These are phyloP conservation scores for Psilopogon haemacephalus DNA, from an alignment of 2,113 vertebrate species.

Conservation along the genomic window DNA sequence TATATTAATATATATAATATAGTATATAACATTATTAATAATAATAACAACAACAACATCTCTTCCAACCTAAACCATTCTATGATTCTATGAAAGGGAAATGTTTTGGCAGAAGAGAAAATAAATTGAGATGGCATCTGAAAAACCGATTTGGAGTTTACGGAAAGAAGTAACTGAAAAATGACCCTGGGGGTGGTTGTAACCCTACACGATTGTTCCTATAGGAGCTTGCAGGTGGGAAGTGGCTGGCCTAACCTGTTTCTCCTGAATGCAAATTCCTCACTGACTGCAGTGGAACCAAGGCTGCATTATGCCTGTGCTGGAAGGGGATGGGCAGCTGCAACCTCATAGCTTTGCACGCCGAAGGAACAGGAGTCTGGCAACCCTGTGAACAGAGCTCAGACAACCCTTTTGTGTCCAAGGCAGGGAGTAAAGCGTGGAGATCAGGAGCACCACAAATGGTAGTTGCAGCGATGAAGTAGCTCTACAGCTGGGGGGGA, in stretches of 20 bases:
- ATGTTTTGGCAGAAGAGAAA: not conserved
- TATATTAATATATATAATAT: no score
- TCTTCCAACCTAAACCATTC: no score
- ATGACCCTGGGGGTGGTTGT: not conserved
- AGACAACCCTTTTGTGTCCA: not conserved
- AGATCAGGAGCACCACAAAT: not conserved
- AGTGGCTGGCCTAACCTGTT: slow-evolving; percentile 3
- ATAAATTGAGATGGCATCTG: not conserved
- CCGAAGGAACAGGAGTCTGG: not conserved
- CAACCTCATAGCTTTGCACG: not conserved
- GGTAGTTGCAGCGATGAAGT: not conserved
- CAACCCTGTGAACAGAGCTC: not conserved
- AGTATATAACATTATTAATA: no score
- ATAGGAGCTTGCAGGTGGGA: not conserved
- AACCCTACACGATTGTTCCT: slow-evolving; percentile 22
- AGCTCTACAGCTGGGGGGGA: not conserved
- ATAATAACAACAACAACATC: no score
- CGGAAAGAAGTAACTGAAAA: slow-evolving; percentile 17
- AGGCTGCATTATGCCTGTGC: not conserved
- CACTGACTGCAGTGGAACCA: not conserved
- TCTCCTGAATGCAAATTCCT: slow-evolving; percentile 50
- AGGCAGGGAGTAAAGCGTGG: not conserved
- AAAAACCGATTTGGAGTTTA: not conserved
- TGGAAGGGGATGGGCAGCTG: slow-evolving; percentile 18
- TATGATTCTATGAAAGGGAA: not conserved